Conservation (phyloP, 2,797 vertebrate species). For the Threskiornis aethiopicus region DNA sequence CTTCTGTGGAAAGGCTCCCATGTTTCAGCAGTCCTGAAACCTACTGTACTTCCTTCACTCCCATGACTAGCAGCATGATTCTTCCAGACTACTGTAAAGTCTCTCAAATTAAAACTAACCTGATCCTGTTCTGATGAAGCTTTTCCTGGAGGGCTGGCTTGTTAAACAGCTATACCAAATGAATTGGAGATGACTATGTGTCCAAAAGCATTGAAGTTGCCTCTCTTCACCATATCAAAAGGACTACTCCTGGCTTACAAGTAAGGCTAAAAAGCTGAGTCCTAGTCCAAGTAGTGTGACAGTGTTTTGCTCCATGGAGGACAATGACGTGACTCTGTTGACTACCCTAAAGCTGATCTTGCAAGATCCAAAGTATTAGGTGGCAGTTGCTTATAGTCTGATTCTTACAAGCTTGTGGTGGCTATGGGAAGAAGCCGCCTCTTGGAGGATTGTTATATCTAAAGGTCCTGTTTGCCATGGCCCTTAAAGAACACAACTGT, state of each 20-base stretch:
- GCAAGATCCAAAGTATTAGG: too few relatives aligned
- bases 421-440: not conserved
- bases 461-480: not conserved
- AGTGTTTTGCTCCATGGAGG: not conserved
- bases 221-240: too few relatives aligned
- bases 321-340: not conserved
- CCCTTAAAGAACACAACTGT: not conserved
- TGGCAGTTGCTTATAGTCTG: not conserved
- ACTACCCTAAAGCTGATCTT: not conserved
- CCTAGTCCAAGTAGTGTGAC: not conserved
- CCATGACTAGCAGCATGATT: not conserved
- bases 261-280: not conserved
- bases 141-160: not conserved
- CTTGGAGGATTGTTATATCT: not conserved
- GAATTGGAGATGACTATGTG: not conserved
- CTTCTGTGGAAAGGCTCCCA: not conserved
- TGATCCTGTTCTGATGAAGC: not conserved
- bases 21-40: not conserved
- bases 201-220: too few relatives aligned
- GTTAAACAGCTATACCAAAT: not conserved
- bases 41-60: not conserved
- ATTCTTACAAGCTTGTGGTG: not conserved
- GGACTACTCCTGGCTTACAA: rapidly evolving
- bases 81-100: not conserved
- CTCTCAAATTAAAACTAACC: not conserved